Base-by-base conservation (phyloP, 2,888 invertebrate species). In the Micoletzkya japonica region DNA sequence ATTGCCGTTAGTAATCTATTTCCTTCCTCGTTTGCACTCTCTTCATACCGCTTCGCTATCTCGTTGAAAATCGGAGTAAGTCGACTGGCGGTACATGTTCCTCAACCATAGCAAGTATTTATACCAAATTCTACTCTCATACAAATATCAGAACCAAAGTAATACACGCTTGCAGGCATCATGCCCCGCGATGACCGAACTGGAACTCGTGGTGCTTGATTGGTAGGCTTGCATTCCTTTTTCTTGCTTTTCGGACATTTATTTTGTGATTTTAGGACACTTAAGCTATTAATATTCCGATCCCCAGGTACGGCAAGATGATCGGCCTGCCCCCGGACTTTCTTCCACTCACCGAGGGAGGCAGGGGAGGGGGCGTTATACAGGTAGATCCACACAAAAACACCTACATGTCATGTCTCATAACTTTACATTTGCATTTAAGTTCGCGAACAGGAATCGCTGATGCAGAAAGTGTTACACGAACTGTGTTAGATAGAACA, bases 171-270 rank as follows among this genome's bases (percentile, higher is more conserved):
- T 75, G 24, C 67, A 94, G 94, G 95, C 95, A 0, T 93, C 95
- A 0, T 95, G 95, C 75, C 98, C 98, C 0, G 97, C 94, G 0
- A 94, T 95, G 77, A 98, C 98, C 0, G 98, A 98, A 87, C 87
- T 98, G 82, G 98, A 98, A 88, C 94, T 93, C 66, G 92, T 98
- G 32, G 93, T 95, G 0, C 94, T 95, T 93, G 96, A 97, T 87
- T 98, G 97, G 98, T 88, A 44, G 14, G n/a, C n/a, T 14, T 26
- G 4, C 24, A n/a, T 56, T 2, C 34, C 10, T 34, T 20, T 57
- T 34, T 34, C n/a, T n/a, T n/a, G n/a, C n/a, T n/a, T n/a, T n/a
- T n/a, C n/a, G n/a, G n/a, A n/a, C n/a, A n/a, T n/a, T n/a, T n/a
- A 10, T 30, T 28, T 26, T 14, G 32, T 10, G 10, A 24, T 4